A percentile compares a stretch with the other conserved stretches of the same genome.
Conservation (phyloP, 2,797 vertebrate genomes). For the Amblyopsis hoosieri region DNA sequence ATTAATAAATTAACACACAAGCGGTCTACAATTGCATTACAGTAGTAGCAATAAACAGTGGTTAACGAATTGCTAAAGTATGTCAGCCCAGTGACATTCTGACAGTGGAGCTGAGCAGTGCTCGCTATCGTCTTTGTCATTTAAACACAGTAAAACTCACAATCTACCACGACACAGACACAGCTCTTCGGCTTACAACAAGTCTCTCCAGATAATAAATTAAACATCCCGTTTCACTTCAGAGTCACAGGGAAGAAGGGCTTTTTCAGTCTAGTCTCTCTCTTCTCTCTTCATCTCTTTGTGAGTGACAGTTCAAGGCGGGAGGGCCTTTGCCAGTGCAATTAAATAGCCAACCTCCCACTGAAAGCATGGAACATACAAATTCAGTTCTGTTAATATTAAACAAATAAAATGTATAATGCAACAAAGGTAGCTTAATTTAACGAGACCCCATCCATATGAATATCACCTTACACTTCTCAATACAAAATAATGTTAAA, state of each 20-base stretch:
- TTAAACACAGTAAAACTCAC: conserved; percentile 65
- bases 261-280: conserved; percentile 55
- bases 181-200: conserved; percentile 63
- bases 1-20: conserved; percentile 99
- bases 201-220: conserved; percentile 75
- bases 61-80: conserved; percentile 70
- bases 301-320: conserved; percentile 55
- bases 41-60: conserved; percentile 78
- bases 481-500: conserved; percentile 66
- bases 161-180: conserved; percentile 69
- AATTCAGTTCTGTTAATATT: conserved; percentile 22
- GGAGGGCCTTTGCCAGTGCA: conserved; percentile 58
- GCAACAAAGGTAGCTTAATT: conserved; percentile 52
- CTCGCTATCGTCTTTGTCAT: conserved; percentile 53
- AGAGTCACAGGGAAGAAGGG: conserved; percentile 24
- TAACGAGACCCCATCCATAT: conserved; percentile 39
- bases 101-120: conserved; percentile 56
- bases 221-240: conserved; percentile 70
- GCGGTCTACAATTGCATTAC: conserved; percentile 86
- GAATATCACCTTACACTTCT: conserved; percentile 45
- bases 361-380: conserved; percentile 44
- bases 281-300: conserved; percentile 31
- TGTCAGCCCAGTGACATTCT: conserved; percentile 64
- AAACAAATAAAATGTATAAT: conserved; percentile 19
- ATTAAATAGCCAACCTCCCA: conserved; percentile 41